phyloP scores from a whole-genome alignment of 2,888 invertebrate genomes.

The Drosophila robusta region DNA sequence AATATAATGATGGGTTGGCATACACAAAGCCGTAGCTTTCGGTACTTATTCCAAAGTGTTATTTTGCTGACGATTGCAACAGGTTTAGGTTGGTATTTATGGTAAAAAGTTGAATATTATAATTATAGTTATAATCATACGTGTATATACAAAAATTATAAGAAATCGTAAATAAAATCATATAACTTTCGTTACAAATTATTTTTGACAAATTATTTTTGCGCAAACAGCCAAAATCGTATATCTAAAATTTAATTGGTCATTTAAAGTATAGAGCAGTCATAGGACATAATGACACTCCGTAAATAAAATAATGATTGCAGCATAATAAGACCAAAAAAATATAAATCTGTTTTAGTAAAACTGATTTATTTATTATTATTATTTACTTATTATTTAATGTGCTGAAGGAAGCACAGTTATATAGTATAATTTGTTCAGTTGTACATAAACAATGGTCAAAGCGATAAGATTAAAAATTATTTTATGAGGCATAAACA shows the following conservation, averaged over 20 bases:
- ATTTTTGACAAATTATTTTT: no score
- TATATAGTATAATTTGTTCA: background rate
- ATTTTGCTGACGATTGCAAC: conserved; percentile 36
- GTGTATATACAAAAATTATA: background rate
- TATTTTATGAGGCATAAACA: conserved; percentile 1
- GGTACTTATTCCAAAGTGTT: conserved; percentile 35
- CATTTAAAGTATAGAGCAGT: no score
- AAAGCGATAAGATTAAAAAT: background rate
- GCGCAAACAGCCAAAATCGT: no score
- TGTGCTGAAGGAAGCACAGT: background rate
- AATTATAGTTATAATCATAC: background rate
- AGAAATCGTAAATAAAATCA: no score
- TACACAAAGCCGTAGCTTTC: conserved; percentile 9
- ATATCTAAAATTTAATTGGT: no score
- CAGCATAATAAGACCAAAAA: no score
- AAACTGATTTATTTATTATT: no score
- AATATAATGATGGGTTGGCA: conserved; percentile 27
- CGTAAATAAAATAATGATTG: no score
- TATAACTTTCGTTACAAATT: no score
- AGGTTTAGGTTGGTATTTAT: conserved; percentile 51
- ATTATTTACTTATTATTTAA: no score
- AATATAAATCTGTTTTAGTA: no score
- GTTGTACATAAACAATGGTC: background rate
- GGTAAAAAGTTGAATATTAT: conserved; percentile 7
- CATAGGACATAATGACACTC: no score